These are phyloP conservation scores for Lanius ludovicianus DNA, from an alignment of 2,113 vertebrate genomes.

Conservation along the genomic window DNA sequence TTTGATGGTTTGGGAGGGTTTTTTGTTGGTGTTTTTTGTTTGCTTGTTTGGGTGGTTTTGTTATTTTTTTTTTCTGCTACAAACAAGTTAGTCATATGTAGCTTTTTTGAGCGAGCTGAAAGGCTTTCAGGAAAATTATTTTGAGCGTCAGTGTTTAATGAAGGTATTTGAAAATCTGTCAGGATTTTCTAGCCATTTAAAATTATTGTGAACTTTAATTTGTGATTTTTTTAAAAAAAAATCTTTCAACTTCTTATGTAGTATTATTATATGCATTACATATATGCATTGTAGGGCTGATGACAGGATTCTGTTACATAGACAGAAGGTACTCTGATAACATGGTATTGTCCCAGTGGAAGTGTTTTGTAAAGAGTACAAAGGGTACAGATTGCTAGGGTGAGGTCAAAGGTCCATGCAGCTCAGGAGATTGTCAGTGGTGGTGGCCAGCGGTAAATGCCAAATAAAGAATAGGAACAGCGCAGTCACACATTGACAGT, in stretches of 20 bases:
- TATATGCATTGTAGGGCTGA: accelerated
- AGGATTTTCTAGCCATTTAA: accelerated
- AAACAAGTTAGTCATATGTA: accelerated
- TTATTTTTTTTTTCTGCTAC: accelerated
- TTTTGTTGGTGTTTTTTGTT: neutral
- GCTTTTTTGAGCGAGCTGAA: neutral
- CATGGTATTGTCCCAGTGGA: accelerated
- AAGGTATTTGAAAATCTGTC: neutral
- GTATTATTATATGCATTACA: accelerated
- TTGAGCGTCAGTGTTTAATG: neutral
- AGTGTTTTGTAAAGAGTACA: neutral
- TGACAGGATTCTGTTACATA: neutral
- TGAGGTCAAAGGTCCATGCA: neutral
- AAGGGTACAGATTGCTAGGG: neutral
- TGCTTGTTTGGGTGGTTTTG: neutral
- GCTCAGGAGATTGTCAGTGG: neutral
- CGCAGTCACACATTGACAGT: accelerated
- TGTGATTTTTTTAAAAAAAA: neutral
- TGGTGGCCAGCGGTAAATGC: neutral
- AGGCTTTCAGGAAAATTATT: neutral
- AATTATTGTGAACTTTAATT: neutral
- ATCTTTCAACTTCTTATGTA: accelerated
- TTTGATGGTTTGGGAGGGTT: neutral
- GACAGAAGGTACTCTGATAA: neutral
- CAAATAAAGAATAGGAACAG: neutral